These are phyloP conservation scores for Archegozetes longisetosus DNA, from an alignment of 1,140 invertebrate species.

Conservation along the genomic window DNA sequence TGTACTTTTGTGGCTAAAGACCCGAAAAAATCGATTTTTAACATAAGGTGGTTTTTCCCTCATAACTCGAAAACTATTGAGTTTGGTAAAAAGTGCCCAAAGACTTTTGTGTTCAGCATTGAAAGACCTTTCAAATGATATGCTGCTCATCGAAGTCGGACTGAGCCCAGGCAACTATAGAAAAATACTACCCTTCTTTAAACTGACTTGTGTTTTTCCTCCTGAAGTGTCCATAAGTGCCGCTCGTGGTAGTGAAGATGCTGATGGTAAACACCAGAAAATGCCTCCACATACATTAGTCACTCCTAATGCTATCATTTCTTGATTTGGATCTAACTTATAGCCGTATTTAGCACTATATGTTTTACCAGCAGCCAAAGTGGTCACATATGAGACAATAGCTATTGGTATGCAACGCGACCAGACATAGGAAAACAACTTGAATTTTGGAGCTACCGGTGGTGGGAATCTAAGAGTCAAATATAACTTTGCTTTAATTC, in stretches of 20 bases:
- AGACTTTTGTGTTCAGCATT: too few species aligned
- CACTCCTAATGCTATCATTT: conserved; percentile 34
- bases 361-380: conserved; percentile 81
- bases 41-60: too few species aligned
- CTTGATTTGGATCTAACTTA: conserved; percentile 74
- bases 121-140: too few species aligned
- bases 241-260: conserved; percentile 62
- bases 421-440: neutral
- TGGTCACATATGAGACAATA: conserved; percentile 74
- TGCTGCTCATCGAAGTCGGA: too few species aligned
- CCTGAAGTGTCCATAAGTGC: conserved; percentile 18
- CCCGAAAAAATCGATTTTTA: too few species aligned
- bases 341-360: conserved; percentile 76
- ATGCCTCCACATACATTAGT: conserved; percentile 42
- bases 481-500: too few species aligned
- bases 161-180: too few species aligned
- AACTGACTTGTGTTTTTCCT: conserved; percentile 26
- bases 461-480: neutral
- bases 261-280: conserved; percentile 65
- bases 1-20: too few species aligned
- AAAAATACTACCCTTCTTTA: too few species aligned
- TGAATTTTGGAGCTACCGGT: neutral
- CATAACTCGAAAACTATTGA: too few species aligned
- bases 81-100: too few species aligned
- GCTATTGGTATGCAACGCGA: conserved; percentile 32